Base-by-base conservation (phyloP, 2,113 vertebrate species). In the Ranitomeya variabilis region DNA sequence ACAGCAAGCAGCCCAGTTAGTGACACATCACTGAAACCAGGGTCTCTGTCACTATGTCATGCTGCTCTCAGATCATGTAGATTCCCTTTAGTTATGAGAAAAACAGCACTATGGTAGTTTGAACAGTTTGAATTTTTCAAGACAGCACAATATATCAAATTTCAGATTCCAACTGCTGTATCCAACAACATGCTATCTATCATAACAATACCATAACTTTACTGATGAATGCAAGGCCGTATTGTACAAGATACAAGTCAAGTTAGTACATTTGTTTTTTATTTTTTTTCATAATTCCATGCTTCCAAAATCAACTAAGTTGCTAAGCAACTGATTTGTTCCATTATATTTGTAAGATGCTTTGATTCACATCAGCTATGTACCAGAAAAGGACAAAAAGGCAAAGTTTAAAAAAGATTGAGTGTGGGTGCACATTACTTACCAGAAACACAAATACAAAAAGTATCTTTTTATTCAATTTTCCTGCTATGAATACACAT, bases 321-420 rank as follows among this genome's bases (percentile, higher is more conserved):
- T 84, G 82, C 82, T 71, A 55, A 84, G 82, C 37, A 71, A 84
- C 82, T 84, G 64, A 71, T 64, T 69, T 52, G 64, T 16, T 54
- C 11, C 21, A 69, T 52, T 64, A n/a, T 69, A 69, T 83, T 14
- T 15, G 23, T 71, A 54, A 83, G 12, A 71, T 15, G 60, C 51
- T 83, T 83, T 55, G 64, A 23, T 71, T 69, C 8, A 71, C 71
- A 67, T 9, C 12, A 67, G 12, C 37, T 69, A 12, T n/a, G 16
- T 10, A 84, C 19, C 12, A 16, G 60, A 64, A 66, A 45, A n/a
- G 64, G 9, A 54, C n/a, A 62, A 80, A 23, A 19, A 13, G n/a
- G 18, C 16, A 76, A 19, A 3, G 7, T 74, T 45, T 9, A 45
- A 9, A 45, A 52, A 76, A 31, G 16, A 57, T 1, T 57, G 12